Base-by-base conservation (phyloP, 2,797 vertebrate species). In the Triplophysa bombifrons region DNA sequence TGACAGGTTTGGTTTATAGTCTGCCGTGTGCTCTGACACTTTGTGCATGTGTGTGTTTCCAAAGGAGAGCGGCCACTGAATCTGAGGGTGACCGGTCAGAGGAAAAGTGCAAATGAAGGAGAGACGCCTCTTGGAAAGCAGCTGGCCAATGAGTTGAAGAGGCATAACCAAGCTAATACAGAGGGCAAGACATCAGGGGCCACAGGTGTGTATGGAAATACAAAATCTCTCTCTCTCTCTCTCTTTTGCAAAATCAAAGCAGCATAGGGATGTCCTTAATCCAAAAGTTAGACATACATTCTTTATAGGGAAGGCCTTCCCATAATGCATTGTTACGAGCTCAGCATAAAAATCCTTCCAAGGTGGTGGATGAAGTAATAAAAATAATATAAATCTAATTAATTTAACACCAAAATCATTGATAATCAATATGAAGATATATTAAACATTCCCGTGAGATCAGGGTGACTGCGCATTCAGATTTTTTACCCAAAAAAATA, bases 31-130 rank as follows among this genome's bases (percentile, higher is more conserved):
- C 11, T 20, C 34, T 64, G 61, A 64, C 61, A 64, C 27, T 38
- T 9, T 63, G 60, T 55, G 51, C 66, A 16, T 80, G 4, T 78
- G 44, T 80, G 46, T 73, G 44, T 70, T 30, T 84, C n/a, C 74
- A 4, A 87, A 98, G 97, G 93, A 83, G 97, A 98, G 72, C 95
- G 95, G 60, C 97, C 98, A 0, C 90, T 98, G 89, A 99, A 98
- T 90, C 91, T 99, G 80, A 94, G 95, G 2, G 93, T 98, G 84
- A 91, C 96, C 17, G 94, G 88, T 83, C 89, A 95, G 88, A 94
- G 88, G 76, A 90, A 46, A 8, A 68, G 72, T 3, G 19, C 13
- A 16, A 72, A 94, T 4, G 95, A 96, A 55, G 94, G 94, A 6
- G 96, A 97, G 68, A 93, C 95, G 81, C 93, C 96, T 0, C 44